phyloP scores from a whole-genome alignment of 1,140 invertebrate genomes.

The Drosophila parvula region DNA sequence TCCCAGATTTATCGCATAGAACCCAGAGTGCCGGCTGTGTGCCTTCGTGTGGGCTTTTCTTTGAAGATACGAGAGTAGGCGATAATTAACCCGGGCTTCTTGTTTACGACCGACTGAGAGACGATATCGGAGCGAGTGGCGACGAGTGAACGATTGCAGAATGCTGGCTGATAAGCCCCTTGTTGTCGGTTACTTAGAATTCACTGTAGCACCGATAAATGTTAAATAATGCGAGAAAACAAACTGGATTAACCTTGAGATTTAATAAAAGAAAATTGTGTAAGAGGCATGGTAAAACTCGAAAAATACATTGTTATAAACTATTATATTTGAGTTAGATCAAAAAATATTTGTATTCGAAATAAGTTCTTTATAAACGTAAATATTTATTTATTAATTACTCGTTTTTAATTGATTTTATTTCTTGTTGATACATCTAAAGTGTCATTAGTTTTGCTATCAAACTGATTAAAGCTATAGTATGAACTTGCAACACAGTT shows the following conservation, averaged over 20 bases:
- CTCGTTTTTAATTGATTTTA: not conserved
- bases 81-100: constrained; percentile 5
- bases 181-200: not conserved
- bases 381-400: not conserved
- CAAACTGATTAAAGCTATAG: not conserved
- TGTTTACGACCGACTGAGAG: constrained; percentile 4
- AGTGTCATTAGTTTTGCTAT: too few relatives aligned
- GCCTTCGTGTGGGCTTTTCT: not conserved
- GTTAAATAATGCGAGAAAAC: constrained; percentile 6
- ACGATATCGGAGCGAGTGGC: not conserved
- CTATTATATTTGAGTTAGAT: too few relatives aligned
- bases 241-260: not conserved
- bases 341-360: not conserved
- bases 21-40: not conserved
- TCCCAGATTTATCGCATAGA: not conserved
- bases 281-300: not conserved
- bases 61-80: constrained; percentile 7
- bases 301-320: not conserved
- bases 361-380: not conserved
- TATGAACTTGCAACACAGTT: not conserved
- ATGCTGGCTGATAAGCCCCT: constrained; percentile 3
- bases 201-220: not conserved
- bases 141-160: not conserved
- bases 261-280: not conserved
- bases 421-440: not conserved